These are phyloP conservation scores for Montipora foliosa DNA, from an alignment of 64 coral and sea anemone species.

Conservation along the genomic window DNA sequence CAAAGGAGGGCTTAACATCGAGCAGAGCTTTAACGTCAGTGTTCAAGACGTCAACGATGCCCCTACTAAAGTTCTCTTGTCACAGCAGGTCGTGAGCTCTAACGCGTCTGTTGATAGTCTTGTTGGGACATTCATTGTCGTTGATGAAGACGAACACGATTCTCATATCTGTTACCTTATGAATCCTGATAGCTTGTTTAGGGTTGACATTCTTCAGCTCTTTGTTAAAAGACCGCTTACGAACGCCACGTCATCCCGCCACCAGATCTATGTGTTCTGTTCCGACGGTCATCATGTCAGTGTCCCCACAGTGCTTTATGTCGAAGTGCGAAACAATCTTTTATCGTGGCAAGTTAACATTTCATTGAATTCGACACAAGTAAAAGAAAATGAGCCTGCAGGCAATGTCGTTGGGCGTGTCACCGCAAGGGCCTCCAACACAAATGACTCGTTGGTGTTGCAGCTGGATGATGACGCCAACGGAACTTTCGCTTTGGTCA, in stretches of 20 bases:
- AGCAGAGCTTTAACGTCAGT: conserved; percentile 53
- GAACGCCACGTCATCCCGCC: conserved; percentile 72
- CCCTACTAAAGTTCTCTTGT: conserved; percentile 52
- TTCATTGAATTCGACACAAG: conserved; percentile 57
- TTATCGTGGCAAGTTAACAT: conserved; percentile 75
- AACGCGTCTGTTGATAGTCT: conserved; percentile 70
- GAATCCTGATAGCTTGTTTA: conserved; percentile 70
- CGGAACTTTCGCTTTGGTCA: conserved; percentile 73
- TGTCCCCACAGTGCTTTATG: conserved; percentile 64
- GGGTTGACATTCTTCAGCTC: conserved; percentile 61
- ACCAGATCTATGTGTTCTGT: conserved; percentile 65
- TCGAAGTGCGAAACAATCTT: conserved; percentile 75
- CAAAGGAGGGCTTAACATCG: conserved; percentile 62
- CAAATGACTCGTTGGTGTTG: conserved; percentile 57
- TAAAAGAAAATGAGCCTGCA: conserved; percentile 70
- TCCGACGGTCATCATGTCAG: conserved; percentile 25
- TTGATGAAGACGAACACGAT: conserved; percentile 70
- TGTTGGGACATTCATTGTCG: conserved; percentile 70
- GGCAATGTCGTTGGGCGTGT: conserved; percentile 70
- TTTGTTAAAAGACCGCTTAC: conserved; percentile 53
- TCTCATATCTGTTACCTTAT: conserved; percentile 63
- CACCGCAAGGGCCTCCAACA: conserved; percentile 44
- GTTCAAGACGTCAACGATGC: conserved; percentile 75
- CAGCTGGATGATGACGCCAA: conserved; percentile 75
- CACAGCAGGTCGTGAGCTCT: conserved; percentile 68